Evolutionary conservation across 2,113 vertebrate species (phyloP).

Genomic region (Dascyllus trimaculatus): DNA sequence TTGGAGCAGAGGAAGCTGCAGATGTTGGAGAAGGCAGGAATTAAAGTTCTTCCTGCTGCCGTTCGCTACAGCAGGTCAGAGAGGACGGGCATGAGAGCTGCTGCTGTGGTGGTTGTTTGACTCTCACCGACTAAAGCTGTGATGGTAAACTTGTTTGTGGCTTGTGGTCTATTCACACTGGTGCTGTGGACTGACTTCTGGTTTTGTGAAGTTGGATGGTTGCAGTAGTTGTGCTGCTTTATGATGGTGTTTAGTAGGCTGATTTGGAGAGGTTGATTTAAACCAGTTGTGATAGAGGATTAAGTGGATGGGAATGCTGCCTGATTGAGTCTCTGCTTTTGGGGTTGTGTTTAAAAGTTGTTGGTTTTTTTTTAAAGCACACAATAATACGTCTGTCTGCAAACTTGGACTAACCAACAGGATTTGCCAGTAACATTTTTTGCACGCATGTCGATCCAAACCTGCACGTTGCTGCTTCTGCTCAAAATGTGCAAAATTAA

Average conservation of each 20-base stretch:
- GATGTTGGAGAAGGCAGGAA: conserved; percentile 90
- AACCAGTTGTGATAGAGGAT: background rate
- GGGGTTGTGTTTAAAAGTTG: background rate
- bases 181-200: conserved; percentile 14
- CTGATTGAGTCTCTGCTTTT: conserved; percentile 5
- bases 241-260: conserved; percentile 1
- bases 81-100: conserved; percentile 38
- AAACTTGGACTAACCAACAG: conserved; percentile 27
- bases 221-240: background rate
- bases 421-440: background rate
- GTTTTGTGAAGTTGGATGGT: background rate
- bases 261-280: conserved; percentile 7
- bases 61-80: conserved; percentile 94
- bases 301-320: background rate
- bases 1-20: conserved; percentile 86
- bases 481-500: conserved; percentile 2
- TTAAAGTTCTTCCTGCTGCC: conserved; percentile 91
- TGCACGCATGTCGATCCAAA: background rate
- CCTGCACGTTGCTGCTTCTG: conserved; percentile 24
- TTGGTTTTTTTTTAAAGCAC: background rate
- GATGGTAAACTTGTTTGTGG: conserved; percentile 4
- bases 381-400: background rate
- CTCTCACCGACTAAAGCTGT: conserved; percentile 48
- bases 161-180: conserved; percentile 1
- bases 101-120: conserved; percentile 22